Conservation (phyloP, 2,888 invertebrate genomes). For the Rhingia rostrata region DNA sequence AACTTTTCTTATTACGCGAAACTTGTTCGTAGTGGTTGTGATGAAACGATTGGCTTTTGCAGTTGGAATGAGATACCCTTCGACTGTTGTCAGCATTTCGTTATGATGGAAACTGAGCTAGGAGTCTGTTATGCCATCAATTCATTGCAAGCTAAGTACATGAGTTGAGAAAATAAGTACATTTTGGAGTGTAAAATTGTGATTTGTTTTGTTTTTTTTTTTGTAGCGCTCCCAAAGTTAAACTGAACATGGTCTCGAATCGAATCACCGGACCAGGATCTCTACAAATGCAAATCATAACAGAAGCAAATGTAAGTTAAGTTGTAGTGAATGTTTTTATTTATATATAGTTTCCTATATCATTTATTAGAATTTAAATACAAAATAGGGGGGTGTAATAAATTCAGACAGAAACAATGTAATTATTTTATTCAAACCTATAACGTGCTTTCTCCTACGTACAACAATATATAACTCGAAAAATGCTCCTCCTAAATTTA, state of each 20-base stretch:
- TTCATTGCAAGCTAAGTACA: slow-evolving; percentile 84
- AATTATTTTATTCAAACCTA: too few species aligned
- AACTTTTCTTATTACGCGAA: slow-evolving; percentile 86
- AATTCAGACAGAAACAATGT: too few species aligned
- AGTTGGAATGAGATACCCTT: slow-evolving; percentile 85
- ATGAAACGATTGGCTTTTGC: slow-evolving; percentile 85
- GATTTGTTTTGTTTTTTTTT: not conserved
- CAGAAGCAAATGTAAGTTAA: slow-evolving; percentile 83
- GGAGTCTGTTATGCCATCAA: slow-evolving; percentile 88
- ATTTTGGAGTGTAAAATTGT: not conserved
- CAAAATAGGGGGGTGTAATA: too few species aligned
- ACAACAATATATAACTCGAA: too few species aligned
- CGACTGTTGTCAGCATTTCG: slow-evolving; percentile 87
- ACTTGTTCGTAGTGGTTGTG: slow-evolving; percentile 85
- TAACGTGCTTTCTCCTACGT: too few species aligned
- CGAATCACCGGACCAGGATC: slow-evolving; percentile 86
- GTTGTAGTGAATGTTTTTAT: slow-evolving; percentile 10
- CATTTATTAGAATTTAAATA: too few species aligned
- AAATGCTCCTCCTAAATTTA: too few species aligned
- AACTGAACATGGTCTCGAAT: slow-evolving; percentile 86
- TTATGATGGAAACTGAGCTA: slow-evolving; percentile 87
- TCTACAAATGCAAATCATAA: slow-evolving; percentile 84
- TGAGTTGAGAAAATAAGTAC: not conserved
- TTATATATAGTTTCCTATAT: not conserved
- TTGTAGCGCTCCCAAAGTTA: slow-evolving; percentile 82